Evolutionary conservation across 2,888 invertebrate species (phyloP).

Genomic region (Iphiclides podalirius): DNA sequence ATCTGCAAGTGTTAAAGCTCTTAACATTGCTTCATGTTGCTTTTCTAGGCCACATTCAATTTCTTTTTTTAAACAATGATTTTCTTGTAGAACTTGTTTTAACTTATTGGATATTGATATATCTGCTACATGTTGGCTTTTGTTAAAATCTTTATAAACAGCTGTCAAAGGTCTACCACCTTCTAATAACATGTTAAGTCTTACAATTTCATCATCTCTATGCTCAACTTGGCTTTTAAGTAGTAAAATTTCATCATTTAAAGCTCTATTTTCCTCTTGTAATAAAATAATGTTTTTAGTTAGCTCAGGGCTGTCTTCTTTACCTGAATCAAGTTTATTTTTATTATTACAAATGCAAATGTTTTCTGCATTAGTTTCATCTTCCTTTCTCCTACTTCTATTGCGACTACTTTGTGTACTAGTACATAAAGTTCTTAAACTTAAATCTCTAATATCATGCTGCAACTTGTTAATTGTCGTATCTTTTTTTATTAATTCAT

Average conservation of each 20-base stretch:
- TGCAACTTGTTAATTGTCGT: conserved; percentile 60
- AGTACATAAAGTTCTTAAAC: conserved; percentile 68
- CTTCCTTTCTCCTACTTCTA: conserved; percentile 55
- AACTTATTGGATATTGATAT: conserved; percentile 76
- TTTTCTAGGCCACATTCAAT: conserved; percentile 80
- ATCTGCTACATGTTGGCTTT: conserved; percentile 76
- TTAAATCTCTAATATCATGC: conserved; percentile 64
- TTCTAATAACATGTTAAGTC: conserved; percentile 84
- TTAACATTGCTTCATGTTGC: conserved; percentile 90
- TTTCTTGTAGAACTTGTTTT: conserved; percentile 79
- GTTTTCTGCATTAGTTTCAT: conserved; percentile 35
- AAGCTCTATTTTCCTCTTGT: conserved; percentile 63
- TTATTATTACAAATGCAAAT: conserved; percentile 52
- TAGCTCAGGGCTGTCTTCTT: conserved; percentile 67
- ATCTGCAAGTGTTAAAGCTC: conserved; percentile 86
- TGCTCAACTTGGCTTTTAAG: conserved; percentile 66
- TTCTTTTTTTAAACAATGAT: conserved; percentile 73
- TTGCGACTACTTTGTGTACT: conserved; percentile 67
- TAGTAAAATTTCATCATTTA: conserved; percentile 59
- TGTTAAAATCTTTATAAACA: conserved; percentile 83
- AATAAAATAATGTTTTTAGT: conserved; percentile 63
- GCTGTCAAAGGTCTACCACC: conserved; percentile 85
- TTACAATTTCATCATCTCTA: conserved; percentile 85
- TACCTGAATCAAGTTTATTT: conserved; percentile 51
- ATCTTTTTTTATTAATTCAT: conserved; percentile 80